A percentile compares a stretch with the other conserved stretches of the same genome.
phyloP scores from a whole-genome alignment of 2,888 invertebrate genomes.

The Cephus pulcher region DNA sequence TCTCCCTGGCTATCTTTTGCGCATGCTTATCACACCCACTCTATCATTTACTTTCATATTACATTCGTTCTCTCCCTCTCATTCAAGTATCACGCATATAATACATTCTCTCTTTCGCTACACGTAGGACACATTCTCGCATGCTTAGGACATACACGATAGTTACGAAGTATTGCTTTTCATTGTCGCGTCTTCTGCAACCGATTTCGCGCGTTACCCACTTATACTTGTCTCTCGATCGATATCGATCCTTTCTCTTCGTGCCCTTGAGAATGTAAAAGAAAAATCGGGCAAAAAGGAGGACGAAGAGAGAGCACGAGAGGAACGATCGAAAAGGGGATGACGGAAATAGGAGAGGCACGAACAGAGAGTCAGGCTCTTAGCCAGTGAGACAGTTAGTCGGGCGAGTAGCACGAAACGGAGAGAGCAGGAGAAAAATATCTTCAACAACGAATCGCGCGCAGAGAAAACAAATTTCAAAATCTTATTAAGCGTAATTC shows the following conservation, averaged over 20 bases:
- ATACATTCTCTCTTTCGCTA: conserved; percentile 29
- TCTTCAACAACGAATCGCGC: too few relatives aligned
- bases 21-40: conserved; percentile 20
- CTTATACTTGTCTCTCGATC: neutral
- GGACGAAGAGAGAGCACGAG: neutral
- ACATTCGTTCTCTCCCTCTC: conserved; percentile 23
- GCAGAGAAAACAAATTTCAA: neutral
- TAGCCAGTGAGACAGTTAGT: neutral
- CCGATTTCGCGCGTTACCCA: neutral
- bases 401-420: neutral
- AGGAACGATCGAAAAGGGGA: neutral
- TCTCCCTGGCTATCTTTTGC: conserved; percentile 12
- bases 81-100: conserved; percentile 9
- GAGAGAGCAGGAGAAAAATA: neutral
- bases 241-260: neutral
- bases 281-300: neutral
- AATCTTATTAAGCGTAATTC: neutral
- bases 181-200: conserved; percentile 68
- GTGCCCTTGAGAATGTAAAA: neutral
- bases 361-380: neutral
- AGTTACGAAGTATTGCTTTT: conserved; percentile 83
- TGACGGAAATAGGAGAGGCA: neutral
- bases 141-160: conserved; percentile 41
- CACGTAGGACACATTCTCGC: conserved; percentile 22
- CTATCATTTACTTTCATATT: conserved; percentile 21